phyloP scores from a whole-genome alignment of 2,113 vertebrate species.

The Rhynchomys soricoides region DNA sequence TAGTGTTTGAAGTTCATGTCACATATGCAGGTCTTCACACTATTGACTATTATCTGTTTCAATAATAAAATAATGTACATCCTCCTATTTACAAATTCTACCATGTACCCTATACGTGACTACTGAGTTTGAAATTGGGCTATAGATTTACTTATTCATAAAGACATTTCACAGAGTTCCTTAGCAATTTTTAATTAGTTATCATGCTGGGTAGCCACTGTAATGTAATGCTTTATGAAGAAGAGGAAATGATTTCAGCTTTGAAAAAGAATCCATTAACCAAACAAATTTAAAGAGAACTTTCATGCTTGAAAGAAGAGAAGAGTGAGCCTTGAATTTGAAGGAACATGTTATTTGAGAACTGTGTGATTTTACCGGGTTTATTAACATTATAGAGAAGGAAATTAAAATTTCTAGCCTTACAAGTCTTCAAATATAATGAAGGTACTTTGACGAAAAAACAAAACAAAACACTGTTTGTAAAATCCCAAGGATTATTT shows the following conservation, averaged over 20 bases:
- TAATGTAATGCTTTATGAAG: constrained; percentile 24
- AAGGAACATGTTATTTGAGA: constrained; percentile 11
- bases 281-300: constrained; percentile 23
- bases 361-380: neutral
- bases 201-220: constrained; percentile 10
- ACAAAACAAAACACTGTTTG: neutral
- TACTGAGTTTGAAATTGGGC: constrained; percentile 18
- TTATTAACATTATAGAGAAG: neutral
- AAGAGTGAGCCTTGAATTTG: constrained; percentile 29
- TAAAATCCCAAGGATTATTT: neutral
- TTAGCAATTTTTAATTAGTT: constrained; percentile 44
- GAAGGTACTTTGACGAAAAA: neutral
- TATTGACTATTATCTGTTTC: neutral
- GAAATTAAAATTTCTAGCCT: neutral
- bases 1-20: neutral
- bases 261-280: constrained; percentile 13
- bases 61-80: neutral
- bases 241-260: constrained; percentile 6
- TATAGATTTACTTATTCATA: neutral
- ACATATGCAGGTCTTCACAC: neutral
- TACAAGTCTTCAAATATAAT: neutral
- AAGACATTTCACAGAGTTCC: neutral
- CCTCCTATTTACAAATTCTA: neutral
- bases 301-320: constrained; percentile 33
- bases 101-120: neutral